These are phyloP conservation scores for Hylaeus volcanicus DNA, from an alignment of 1,140 invertebrate species.

Conservation along the genomic window DNA sequence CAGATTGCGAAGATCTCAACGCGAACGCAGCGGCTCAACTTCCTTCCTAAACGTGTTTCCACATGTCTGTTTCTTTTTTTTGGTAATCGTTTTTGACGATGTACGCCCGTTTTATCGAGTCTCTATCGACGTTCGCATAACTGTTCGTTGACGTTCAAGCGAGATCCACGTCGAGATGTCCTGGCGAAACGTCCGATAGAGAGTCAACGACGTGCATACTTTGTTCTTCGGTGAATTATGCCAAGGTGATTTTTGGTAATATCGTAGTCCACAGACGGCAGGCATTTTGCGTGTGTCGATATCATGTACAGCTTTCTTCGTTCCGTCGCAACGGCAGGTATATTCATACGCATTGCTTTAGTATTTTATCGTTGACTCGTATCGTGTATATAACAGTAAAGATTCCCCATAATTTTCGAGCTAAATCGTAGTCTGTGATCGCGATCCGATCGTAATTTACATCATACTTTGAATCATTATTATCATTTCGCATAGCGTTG, in stretches of 20 bases:
- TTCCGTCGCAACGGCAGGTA: background rate
- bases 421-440: background rate
- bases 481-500: background rate
- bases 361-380: conserved; percentile 30
- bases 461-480: background rate
- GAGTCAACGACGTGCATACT: background rate
- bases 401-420: background rate
- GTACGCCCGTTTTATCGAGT: background rate
- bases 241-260: conserved; percentile 10
- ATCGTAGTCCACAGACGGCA: conserved; percentile 1
- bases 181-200: background rate
- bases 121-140: conserved; percentile 9
- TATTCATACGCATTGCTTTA: conserved; percentile 28
- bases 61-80: background rate
- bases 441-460: background rate
- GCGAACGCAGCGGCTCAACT: conserved; percentile 60
- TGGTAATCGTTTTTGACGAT: background rate
- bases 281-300: conserved; percentile 8
- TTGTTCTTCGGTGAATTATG: background rate
- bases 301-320: conserved; percentile 34
- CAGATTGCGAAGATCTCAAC: conserved; percentile 65
- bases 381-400: conserved; percentile 7
- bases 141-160: conserved; percentile 5
- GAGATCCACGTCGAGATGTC: background rate
- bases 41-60: conserved; percentile 48